Base-by-base conservation (phyloP, 2,113 vertebrate genomes). In the Tenebrosternarchus preto region DNA sequence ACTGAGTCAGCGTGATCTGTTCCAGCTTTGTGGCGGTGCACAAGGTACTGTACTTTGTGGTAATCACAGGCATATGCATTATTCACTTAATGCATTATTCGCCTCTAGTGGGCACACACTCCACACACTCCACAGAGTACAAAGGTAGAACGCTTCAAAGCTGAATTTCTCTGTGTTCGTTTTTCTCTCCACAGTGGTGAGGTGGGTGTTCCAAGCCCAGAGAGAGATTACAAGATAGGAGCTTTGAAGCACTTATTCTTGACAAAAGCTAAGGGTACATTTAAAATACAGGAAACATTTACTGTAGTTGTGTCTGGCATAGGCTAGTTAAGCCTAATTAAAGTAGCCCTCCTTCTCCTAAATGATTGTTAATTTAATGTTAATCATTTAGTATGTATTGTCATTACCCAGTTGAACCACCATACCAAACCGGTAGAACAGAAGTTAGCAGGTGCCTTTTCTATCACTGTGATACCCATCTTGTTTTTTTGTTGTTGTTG, bases 71-170 rank as follows among this genome's bases (percentile, higher is more conserved):
- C 80, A 71, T 75, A 78, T 85, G 70, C 63, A 81, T 84, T 81
- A 84, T 84, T 84, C 63, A 84, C 79, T 72, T 56, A 81, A 81
- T 84, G 76, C 57, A 85, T 85, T 82, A 85, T 85, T 85, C 83
- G 82, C 63, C 22, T 81, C 66, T 74, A 74, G 39, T 74, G 78
- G 76, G 69, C 43, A 66, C 53, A 64, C 22, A 6, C 66, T 76
- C 73, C 43, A 66, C 53, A 64, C 22, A 6, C 66, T 76, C 73
- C 12, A 66, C 59, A 29, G 50, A 80, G 76, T 69, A 81, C 83
- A 53, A 74, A 73, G 69, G 68, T 82, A 57, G 27, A 85, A 68
- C 33, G 4, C 61, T 43, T 43, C 43, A 50, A 50, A 50, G 43
- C 43, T 50, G 43, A 50, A 33, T 67, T 64, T 8, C 72, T 72